phyloP scores from a whole-genome alignment of 2,888 invertebrate species.

The Hirudinaria manillensis region DNA sequence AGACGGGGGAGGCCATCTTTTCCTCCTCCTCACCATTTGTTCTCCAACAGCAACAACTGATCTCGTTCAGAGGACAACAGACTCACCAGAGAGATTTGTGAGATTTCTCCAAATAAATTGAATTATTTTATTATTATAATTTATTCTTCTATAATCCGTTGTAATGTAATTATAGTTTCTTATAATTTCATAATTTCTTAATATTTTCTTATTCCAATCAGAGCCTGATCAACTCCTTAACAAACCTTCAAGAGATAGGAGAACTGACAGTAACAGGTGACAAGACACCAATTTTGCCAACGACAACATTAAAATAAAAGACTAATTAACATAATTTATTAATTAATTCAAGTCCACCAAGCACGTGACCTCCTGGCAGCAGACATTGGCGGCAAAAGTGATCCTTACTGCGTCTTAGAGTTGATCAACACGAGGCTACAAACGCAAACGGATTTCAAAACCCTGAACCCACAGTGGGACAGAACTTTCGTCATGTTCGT shows the following conservation, averaged over 20 bases:
- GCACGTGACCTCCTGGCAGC: slow-evolving; percentile 81
- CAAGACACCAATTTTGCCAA: not conserved
- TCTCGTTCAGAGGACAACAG: not conserved
- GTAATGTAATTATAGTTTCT: too few relatives aligned
- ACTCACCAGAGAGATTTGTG: slow-evolving; percentile 9
- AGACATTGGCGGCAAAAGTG: slow-evolving; percentile 92
- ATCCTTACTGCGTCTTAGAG: slow-evolving; percentile 94
- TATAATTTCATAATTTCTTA: not conserved
- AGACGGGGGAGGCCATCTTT: slow-evolving; percentile 73
- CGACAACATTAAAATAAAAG: not conserved
- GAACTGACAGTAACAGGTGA: not conserved
- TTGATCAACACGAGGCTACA: slow-evolving; percentile 87
- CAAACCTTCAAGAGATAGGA: not conserved
- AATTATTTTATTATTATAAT: not conserved
- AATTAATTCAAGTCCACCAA: slow-evolving; percentile 49
- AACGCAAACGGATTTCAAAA: slow-evolving; percentile 97
- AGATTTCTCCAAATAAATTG: not conserved
- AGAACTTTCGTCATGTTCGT: slow-evolving; percentile 71
- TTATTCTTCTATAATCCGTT: too few relatives aligned
- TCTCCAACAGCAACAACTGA: slow-evolving; percentile 12
- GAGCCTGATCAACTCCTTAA: not conserved
- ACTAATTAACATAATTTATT: not conserved
- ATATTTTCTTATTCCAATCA: not conserved
- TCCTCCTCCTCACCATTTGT: slow-evolving; percentile 83
- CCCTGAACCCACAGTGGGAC: slow-evolving; percentile 90